Conservation (phyloP, 1,140 invertebrate genomes). For the Sitobion miscanthi region DNA sequence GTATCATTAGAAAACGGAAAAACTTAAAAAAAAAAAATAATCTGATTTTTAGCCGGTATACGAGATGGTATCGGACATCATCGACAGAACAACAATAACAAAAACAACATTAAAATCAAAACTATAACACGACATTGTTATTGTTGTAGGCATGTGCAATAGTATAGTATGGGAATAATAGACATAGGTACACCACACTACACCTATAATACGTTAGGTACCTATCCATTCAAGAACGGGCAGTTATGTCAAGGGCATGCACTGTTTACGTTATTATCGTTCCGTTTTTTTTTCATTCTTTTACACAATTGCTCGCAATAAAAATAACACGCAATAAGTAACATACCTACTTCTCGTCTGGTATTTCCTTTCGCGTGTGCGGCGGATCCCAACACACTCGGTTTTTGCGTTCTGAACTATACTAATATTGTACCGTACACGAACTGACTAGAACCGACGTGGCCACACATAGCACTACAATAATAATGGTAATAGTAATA, state of each 20-base stretch:
- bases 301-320: conserved; percentile 21
- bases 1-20: background rate
- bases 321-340: conserved; percentile 54
- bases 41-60: background rate
- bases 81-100: background rate
- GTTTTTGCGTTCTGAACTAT: background rate
- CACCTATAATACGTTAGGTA: conserved; percentile 4
- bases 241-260: conserved; percentile 55
- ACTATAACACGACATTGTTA: background rate
- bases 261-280: conserved; percentile 32
- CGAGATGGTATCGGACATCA: background rate
- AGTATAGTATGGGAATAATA: background rate
- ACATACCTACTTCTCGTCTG: conserved; percentile 39
- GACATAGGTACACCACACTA: background rate
- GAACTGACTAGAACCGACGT: conserved; percentile 25
- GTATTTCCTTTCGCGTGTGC: conserved; percentile 36
- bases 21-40: background rate
- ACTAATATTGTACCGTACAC: background rate
- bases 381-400: background rate
- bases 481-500: background rate
- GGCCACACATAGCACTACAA: background rate
- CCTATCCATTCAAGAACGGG: conserved; percentile 52
- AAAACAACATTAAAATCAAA: background rate
- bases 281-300: conserved; percentile 23
- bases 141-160: background rate